phyloP scores from a whole-genome alignment of 2,113 vertebrate genomes.

The Catharus fuscescens region DNA sequence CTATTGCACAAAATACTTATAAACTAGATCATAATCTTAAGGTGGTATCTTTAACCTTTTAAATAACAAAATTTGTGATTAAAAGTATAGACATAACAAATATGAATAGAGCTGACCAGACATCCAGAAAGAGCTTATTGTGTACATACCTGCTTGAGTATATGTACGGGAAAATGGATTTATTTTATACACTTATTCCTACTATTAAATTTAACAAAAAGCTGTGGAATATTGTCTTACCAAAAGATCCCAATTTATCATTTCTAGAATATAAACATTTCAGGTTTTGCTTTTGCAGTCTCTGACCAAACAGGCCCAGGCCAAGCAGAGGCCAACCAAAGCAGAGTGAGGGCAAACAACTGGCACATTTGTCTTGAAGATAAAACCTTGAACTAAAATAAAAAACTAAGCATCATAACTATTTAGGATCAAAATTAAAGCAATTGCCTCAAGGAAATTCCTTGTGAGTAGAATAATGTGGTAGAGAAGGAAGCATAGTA shows the following conservation, averaged over 20 bases:
- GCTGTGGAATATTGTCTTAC: background rate
- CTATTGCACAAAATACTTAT: background rate
- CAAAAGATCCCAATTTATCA: background rate
- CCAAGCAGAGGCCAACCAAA: background rate
- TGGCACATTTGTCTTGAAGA: background rate
- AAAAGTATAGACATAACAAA: background rate
- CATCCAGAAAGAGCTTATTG: background rate
- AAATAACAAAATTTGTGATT: background rate
- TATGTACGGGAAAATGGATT: background rate
- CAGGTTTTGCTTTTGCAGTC: background rate
- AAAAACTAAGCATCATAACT: background rate
- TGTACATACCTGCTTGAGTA: background rate
- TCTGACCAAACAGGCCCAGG: background rate
- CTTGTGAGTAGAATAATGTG: background rate
- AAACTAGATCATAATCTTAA: background rate
- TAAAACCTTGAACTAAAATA: background rate
- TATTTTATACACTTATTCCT: slow-evolving; percentile 3
- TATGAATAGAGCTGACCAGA: background rate
- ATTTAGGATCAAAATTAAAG: background rate
- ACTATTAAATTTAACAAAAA: background rate
- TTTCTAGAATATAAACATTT: slow-evolving; percentile 8
- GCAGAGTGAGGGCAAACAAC: background rate
- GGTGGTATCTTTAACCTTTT: background rate
- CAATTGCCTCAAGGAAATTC: background rate
- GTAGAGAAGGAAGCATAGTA: background rate